Evolutionary conservation across 37 sponge, comb jelly and placozoan species (phyloP).

Genomic region (Hormiphora californensis): DNA sequence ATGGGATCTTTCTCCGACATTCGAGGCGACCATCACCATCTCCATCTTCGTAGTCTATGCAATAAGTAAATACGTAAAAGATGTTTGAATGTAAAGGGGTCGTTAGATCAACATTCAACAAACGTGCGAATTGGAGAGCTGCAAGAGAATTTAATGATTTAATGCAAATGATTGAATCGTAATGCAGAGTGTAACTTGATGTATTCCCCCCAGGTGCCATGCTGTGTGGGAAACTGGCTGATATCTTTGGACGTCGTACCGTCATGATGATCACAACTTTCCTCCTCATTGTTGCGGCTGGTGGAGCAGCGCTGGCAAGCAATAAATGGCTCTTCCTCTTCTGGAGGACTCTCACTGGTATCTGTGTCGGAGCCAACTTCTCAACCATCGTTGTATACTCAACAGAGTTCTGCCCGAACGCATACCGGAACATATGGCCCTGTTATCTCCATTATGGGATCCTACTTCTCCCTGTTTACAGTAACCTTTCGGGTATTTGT

Average conservation of each 20-base stretch:
- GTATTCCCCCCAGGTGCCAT: not conserved
- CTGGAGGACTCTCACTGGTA: not conserved
- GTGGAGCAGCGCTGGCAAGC: not conserved
- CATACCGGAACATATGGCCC: not conserved
- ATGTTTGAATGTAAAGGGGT: no score
- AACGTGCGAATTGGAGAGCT: no score
- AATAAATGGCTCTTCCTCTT: constrained; percentile 1
- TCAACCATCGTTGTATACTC: not conserved
- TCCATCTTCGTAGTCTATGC: constrained; percentile 24
- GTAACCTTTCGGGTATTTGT: not conserved
- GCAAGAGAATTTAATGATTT: no score
- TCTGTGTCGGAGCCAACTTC: constrained; percentile 20
- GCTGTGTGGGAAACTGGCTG: not conserved
- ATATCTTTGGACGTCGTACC: not conserved
- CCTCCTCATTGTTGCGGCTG: not conserved
- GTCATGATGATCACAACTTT: constrained; percentile 10
- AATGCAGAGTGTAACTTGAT: no score
- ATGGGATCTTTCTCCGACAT: not conserved
- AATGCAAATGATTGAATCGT: no score
- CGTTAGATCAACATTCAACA: no score
- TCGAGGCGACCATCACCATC: constrained; percentile 27
- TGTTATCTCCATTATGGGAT: not conserved
- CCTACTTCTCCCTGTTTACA: not conserved
- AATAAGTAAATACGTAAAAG: not conserved
- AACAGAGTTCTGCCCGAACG: not conserved